Conservation (phyloP, 2,113 vertebrate species). For the Ellobius talpinus region DNA sequence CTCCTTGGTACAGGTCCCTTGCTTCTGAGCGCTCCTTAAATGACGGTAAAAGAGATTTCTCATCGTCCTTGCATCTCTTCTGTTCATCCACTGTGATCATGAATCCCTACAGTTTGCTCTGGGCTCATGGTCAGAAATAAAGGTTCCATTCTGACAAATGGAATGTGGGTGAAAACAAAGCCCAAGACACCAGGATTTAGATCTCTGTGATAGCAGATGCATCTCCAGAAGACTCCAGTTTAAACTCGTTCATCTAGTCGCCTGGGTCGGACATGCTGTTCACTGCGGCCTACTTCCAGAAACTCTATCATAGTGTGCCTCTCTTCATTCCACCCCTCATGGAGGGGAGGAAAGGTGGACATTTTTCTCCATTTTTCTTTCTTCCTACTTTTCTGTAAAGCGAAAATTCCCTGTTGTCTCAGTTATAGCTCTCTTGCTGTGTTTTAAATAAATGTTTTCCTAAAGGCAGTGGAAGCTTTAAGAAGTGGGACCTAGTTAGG, state of each 20-base stretch:
- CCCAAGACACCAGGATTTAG: neutral
- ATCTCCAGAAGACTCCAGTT: neutral
- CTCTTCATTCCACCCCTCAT: neutral
- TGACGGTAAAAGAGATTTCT: neutral
- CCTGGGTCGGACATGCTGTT: neutral
- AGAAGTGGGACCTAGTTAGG: no score
- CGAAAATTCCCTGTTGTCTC: neutral
- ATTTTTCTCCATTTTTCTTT: neutral
- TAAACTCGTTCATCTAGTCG: neutral
- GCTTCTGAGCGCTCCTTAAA: neutral
- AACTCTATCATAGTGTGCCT: neutral
- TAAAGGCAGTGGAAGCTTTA: neutral
- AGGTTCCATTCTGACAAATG: neutral
- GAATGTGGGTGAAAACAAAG: neutral
- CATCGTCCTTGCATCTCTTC: neutral
- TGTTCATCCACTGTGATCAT: neutral
- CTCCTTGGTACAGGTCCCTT: neutral
- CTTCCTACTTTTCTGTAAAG: neutral
- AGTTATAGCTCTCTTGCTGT: neutral
- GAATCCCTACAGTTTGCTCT: neutral
- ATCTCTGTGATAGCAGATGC: neutral
- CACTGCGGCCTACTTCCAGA: neutral
- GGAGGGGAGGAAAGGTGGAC: neutral
- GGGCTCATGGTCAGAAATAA: neutral
- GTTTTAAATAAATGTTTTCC: neutral